Conservation (phyloP, 2,113 vertebrate species). For the Pogonocichla stellata region DNA sequence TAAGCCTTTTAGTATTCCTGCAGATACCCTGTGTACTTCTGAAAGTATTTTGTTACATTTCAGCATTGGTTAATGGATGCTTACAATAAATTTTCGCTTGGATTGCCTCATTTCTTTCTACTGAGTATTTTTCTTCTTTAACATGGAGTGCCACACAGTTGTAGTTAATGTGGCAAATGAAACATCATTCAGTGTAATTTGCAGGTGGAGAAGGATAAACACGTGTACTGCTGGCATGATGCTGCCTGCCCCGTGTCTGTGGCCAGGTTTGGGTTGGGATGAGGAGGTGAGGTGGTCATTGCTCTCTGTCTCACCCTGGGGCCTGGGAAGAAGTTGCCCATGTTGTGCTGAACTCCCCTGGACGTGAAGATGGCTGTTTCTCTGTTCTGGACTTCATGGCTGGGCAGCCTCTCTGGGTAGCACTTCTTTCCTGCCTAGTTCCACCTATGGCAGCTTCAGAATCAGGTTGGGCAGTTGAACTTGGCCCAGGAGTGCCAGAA, state of each 20-base stretch:
- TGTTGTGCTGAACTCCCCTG: neutral
- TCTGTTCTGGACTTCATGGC: neutral
- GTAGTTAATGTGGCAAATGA: neutral
- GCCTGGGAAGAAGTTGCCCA: neutral
- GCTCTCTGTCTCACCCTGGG: neutral
- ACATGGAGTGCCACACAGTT: neutral
- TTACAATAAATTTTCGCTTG: neutral
- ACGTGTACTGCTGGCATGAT: fast-evolving
- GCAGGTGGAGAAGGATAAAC: neutral
- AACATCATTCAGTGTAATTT: neutral
- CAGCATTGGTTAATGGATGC: slow-evolving; percentile 3
- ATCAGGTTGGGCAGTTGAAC: neutral
- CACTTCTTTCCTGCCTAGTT: neutral
- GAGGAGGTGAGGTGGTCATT: fast-evolving
- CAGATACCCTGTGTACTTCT: neutral
- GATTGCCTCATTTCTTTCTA: neutral
- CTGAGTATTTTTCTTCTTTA: neutral
- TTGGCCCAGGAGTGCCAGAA: neutral
- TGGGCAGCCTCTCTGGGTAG: neutral
- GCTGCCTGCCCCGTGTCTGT: neutral
- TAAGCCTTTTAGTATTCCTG: slow-evolving; percentile 11
- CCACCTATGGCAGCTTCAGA: neutral
- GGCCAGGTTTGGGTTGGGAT: neutral
- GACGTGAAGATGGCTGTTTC: fast-evolving
- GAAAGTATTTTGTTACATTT: neutral